Evolutionary conservation across 2,797 vertebrate genomes (phyloP), one percentile per base, ranked within the genome.

Genomic region (Numenius phaeopus): DNA sequence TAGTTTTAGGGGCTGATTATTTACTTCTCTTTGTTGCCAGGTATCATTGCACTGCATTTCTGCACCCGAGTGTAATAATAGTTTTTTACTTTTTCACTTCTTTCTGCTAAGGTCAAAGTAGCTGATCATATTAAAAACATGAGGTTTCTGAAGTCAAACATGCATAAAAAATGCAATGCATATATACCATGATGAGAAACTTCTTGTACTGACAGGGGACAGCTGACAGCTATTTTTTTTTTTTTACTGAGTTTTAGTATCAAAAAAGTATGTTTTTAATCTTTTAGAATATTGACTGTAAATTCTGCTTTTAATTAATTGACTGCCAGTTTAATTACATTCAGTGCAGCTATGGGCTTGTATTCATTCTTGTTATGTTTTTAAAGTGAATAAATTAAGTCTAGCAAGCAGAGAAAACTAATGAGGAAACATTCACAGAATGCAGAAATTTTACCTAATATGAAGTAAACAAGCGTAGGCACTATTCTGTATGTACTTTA

Each of bases 361-460:
- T 67, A 20, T 65, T 88, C 39, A 54, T 29, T 55, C 64, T 92
- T 89, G 47, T 87, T 77, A 65, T 59, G 50, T 64, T 87, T 90
- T 91, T 80, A 37, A 89, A 79, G 55, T 71, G 44, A 83, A 75
- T 93, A 94, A 93, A 95, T 94, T 64, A 94, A 62, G 39, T 73
- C 64, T 65, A 62, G 49, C 61, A 87, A 87, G 79, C 40, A 81
- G 39, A 86, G 57, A 86, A 83, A 73, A 42, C 15, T 91, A 89
- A 69, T 50, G 83, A 96, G 89, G 46, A 57, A 59, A 27, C 37
- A 47, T n/a, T 89, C 20, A 39, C 40, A 70, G 32, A 88, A 83
- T 66, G 57, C 50, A 70, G 61, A 83, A 65, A 58, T n/a, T 22
- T 18, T 70, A 54, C 19, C 29, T 55, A 12, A 61, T 52, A 61